phyloP scores from a whole-genome alignment of 2,113 vertebrate genomes.

The Pelusios castaneus region DNA sequence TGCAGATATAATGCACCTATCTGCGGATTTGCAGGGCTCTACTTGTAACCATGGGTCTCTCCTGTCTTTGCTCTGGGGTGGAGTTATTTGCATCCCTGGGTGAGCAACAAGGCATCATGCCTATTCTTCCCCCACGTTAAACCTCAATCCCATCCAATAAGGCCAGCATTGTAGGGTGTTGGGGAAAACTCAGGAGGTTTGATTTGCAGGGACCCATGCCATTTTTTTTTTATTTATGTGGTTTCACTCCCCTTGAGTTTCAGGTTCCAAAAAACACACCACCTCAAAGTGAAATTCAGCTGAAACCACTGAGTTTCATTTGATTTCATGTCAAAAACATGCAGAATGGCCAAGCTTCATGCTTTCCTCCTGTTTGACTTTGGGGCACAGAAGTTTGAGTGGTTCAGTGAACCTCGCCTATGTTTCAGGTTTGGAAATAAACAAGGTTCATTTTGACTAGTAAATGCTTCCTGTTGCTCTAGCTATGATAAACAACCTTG shows the following conservation, averaged over 20 bases:
- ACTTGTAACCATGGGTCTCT: not conserved
- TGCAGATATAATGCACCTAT: too few species aligned
- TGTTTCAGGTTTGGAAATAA: not conserved
- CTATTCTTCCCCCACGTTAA: not conserved
- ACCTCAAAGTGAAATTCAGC: not conserved
- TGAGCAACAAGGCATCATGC: not conserved
- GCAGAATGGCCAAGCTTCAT: not conserved
- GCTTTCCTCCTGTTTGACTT: constrained; percentile 14
- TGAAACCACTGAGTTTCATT: constrained; percentile 27
- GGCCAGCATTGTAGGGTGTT: not conserved
- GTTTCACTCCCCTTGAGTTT: not conserved
- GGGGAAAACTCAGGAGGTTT: not conserved
- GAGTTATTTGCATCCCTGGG: not conserved
- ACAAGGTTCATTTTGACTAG: not conserved
- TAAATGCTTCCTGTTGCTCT: not conserved
- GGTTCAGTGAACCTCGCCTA: not conserved
- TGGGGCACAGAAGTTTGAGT: constrained; percentile 15
- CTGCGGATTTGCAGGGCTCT: too few species aligned
- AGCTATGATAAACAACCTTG: not conserved
- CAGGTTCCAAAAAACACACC: not conserved
- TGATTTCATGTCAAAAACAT: not conserved
- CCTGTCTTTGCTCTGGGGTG: not conserved
- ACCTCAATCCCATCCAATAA: not conserved
- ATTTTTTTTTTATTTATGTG: not conserved
- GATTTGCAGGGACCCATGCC: not conserved